Conservation (phyloP, 1,140 invertebrate species). For the Bombus cullumanus region DNA sequence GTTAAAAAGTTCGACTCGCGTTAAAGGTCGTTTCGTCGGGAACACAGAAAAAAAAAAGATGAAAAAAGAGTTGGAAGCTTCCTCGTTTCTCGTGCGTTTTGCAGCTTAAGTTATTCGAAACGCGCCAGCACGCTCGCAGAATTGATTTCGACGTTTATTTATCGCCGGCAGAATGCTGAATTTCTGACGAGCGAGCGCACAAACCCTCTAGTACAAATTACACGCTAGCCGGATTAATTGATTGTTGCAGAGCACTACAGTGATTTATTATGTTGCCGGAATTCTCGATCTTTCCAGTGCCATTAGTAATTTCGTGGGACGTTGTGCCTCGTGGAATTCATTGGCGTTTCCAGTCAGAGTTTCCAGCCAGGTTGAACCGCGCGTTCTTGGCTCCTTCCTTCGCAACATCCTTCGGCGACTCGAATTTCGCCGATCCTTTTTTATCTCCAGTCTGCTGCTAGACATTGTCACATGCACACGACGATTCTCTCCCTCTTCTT, state of each 20-base stretch:
- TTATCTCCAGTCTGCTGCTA: no score
- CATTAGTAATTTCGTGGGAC: slow-evolving; percentile 30
- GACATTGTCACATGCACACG: background rate
- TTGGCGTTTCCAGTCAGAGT: background rate
- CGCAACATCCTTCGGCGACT: slow-evolving; percentile 12
- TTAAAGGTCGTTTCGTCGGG: background rate
- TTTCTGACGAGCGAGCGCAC: slow-evolving; percentile 19
- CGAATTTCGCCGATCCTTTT: background rate
- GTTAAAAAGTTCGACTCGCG: background rate
- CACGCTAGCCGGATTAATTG: slow-evolving; percentile 39
- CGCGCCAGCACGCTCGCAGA: background rate
- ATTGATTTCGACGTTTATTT: slow-evolving; percentile 44
- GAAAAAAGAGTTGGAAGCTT: no score
- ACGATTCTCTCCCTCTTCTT: background rate
- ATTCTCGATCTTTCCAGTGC: slow-evolving; percentile 32
- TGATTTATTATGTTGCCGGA: slow-evolving; percentile 47
- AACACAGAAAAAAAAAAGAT: background rate
- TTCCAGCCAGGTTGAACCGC: background rate
- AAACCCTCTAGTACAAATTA: slow-evolving; percentile 23
- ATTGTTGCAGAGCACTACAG: slow-evolving; percentile 36
- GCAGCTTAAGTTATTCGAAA: background rate
- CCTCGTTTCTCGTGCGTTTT: background rate
- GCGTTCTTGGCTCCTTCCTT: background rate
- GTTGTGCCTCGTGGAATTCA: background rate
- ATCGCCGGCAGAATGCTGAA: slow-evolving; percentile 5